These are phyloP conservation scores for Notothenia coriiceps DNA, from an alignment of 2,113 vertebrate genomes.

Conservation along the genomic window DNA sequence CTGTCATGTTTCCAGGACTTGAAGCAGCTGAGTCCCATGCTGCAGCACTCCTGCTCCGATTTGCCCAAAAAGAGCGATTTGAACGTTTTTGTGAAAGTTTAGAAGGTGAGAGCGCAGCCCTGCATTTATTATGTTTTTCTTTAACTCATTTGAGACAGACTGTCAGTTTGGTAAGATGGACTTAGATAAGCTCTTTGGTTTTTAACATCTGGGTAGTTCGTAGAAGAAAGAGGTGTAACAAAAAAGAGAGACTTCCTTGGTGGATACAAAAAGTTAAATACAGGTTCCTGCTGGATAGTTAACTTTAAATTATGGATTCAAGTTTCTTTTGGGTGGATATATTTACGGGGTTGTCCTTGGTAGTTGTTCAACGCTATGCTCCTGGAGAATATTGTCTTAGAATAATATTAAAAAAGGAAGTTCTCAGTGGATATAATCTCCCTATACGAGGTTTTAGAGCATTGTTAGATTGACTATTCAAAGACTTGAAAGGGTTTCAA, in stretches of 20 bases:
- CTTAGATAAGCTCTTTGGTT: not conserved
- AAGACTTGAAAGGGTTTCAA: not conserved
- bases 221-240: fast-evolving
- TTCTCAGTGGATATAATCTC: not conserved
- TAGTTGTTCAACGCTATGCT: not conserved
- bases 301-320: not conserved
- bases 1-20: conserved; percentile 86
- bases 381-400: not conserved
- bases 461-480: not conserved
- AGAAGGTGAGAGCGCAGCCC: not conserved
- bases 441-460: not conserved
- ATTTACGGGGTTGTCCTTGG: not conserved
- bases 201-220: not conserved
- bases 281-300: not conserved
- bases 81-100: not conserved
- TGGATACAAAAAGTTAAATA: not conserved
- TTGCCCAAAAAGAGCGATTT: not conserved
- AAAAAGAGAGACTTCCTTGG: not conserved
- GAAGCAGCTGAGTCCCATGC: conserved; percentile 87
- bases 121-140: not conserved
- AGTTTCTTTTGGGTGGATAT: not conserved
- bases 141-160: not conserved
- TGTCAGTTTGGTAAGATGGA: not conserved
- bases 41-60: conserved; percentile 59
- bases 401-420: not conserved